Evolutionary conservation across 2,113 vertebrate species (phyloP).

Genomic region (Chloropsis cyanopogon): DNA sequence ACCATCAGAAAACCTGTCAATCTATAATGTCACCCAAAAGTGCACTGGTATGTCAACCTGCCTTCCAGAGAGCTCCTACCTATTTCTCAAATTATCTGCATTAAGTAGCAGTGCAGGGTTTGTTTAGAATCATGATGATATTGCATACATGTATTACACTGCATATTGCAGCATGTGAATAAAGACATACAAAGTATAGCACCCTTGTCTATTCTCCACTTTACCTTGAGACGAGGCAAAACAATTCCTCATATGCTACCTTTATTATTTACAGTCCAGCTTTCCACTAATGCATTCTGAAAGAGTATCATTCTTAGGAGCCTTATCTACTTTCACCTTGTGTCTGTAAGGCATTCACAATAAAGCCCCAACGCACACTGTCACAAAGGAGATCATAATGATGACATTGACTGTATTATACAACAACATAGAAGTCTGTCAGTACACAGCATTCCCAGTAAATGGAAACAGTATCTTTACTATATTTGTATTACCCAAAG

Average conservation of each 20-base stretch:
- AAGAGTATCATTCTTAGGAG: neutral
- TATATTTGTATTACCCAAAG: neutral
- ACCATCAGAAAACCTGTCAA: neutral
- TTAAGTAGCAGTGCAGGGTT: neutral
- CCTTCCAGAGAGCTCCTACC: neutral
- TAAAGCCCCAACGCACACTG: neutral
- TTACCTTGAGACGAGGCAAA: neutral
- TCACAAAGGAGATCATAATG: neutral
- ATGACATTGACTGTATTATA: neutral
- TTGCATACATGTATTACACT: neutral
- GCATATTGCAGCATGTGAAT: neutral
- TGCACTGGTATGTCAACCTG: accelerated
- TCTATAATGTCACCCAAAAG: neutral
- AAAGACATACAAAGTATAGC: neutral
- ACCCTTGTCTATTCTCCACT: neutral
- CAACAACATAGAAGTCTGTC: neutral
- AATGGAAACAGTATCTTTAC: neutral
- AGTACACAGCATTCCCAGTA: neutral
- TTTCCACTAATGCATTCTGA: neutral
- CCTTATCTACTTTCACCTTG: neutral
- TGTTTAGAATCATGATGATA: neutral
- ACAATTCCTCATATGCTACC: neutral
- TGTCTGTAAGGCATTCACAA: neutral
- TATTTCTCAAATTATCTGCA: neutral
- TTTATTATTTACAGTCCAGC: neutral